A percentile compares a stretch with the other conserved stretches of the same genome.
These are phyloP conservation scores for Sinella curviseta DNA, from an alignment of 1,140 invertebrate species.

Conservation along the genomic window DNA sequence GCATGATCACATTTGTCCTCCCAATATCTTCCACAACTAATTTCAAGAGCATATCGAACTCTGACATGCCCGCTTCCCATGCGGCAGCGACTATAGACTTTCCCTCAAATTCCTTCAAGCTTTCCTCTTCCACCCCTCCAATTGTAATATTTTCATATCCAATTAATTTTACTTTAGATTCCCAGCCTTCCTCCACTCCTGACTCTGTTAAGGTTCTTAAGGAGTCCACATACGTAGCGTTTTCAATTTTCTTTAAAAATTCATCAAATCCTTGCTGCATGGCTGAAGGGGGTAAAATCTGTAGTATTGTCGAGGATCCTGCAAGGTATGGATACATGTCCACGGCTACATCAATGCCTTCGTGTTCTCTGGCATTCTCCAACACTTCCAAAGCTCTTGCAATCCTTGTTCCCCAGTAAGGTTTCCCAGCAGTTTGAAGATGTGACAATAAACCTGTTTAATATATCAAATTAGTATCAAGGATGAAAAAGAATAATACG, in stretches of 20 bases:
- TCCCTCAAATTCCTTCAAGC: slow-evolving; percentile 35
- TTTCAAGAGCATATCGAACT: slow-evolving; percentile 42
- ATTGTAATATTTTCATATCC: slow-evolving; percentile 44
- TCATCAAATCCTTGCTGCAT: slow-evolving; percentile 35
- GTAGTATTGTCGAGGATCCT: slow-evolving; percentile 43
- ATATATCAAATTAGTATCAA: too few relatives aligned
- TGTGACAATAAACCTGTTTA: too few relatives aligned
- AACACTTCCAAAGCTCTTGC: slow-evolving; percentile 33
- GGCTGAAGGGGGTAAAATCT: slow-evolving; percentile 42
- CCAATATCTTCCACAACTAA: slow-evolving; percentile 37
- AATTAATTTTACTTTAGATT: slow-evolving; percentile 42
- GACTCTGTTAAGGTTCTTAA: slow-evolving; percentile 39
- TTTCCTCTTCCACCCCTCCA: slow-evolving; percentile 31
- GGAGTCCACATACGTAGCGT: slow-evolving; percentile 27
- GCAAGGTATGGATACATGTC: slow-evolving; percentile 48
- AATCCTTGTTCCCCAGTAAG: slow-evolving; percentile 41
- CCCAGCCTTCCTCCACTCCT: slow-evolving; percentile 43
- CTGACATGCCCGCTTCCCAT: background rate
- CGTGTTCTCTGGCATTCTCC: slow-evolving; percentile 27
- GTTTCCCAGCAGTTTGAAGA: slow-evolving; percentile 45
- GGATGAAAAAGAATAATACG: too few relatives aligned
- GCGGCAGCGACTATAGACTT: slow-evolving; percentile 29
- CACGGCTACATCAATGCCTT: slow-evolving; percentile 40
- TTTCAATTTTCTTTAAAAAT: slow-evolving; percentile 31
- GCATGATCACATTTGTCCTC: slow-evolving; percentile 44